Conservation (phyloP, 2,113 vertebrate genomes). For the Corydoras maculifer region DNA sequence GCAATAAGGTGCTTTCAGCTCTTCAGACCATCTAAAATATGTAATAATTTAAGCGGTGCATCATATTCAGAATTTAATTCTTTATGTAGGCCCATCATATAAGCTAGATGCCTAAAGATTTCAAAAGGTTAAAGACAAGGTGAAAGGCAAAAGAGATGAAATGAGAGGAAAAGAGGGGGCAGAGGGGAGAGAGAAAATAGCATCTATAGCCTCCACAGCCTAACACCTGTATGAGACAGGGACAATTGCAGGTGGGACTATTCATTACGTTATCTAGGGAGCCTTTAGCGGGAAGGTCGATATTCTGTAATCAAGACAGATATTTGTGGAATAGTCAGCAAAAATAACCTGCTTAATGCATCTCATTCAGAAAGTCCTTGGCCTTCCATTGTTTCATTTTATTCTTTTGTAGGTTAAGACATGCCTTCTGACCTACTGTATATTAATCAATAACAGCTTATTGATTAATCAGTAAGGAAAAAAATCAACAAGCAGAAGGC, state of each 20-base stretch:
- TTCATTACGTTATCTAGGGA: conserved; percentile 35
- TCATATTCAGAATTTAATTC: background rate
- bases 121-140: conserved; percentile 25
- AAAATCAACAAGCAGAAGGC: no score
- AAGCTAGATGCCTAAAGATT: background rate
- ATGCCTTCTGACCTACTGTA: no score
- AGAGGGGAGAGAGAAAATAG: background rate
- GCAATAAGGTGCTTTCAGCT: no score
- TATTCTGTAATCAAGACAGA: conserved; percentile 52
- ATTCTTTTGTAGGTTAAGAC: no score
- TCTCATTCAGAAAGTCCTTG: conserved; percentile 42
- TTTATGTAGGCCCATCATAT: background rate
- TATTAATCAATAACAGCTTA: no score
- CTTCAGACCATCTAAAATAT: no score
- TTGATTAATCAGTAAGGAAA: no score
- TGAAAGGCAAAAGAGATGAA: conserved; percentile 4
- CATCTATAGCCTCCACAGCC: conserved; percentile 8
- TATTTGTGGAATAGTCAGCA: conserved; percentile 47
- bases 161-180: conserved; percentile 32
- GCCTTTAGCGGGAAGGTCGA: conserved; percentile 33
- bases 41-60: background rate
- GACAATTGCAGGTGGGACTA: conserved; percentile 26
- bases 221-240: conserved; percentile 33
- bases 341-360: conserved; percentile 33
- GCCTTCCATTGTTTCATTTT: background rate